Conservation (phyloP, 2,888 invertebrate genomes). For the Drosophila recens region DNA sequence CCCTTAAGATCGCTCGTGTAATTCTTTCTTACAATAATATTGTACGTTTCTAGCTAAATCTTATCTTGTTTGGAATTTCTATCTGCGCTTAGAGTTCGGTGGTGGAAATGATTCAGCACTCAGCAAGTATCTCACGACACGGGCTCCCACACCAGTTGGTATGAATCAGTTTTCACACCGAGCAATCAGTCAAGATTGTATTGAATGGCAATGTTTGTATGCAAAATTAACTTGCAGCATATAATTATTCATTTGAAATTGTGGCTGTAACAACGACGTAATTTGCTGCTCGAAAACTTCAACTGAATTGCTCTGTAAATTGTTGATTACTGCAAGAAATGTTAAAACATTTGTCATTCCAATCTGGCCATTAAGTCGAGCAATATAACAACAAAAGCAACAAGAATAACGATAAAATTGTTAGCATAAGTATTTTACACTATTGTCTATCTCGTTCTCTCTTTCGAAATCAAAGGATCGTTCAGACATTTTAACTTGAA, state of each 20-base stretch:
- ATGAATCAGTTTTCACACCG: slow-evolving; percentile 27
- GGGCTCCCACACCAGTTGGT: slow-evolving; percentile 6
- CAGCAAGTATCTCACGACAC: slow-evolving; percentile 11
- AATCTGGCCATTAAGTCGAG: slow-evolving; percentile 14
- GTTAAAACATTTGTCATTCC: slow-evolving; percentile 22
- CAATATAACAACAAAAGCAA: slow-evolving; percentile 9
- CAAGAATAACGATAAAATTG: slow-evolving; percentile 14
- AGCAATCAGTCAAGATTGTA: neutral
- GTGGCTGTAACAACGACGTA: slow-evolving; percentile 5
- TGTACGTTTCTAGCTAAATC: neutral
- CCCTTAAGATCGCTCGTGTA: neutral
- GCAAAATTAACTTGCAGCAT: slow-evolving; percentile 14
- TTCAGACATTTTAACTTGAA: slow-evolving; percentile 11
- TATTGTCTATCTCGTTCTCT: slow-evolving; percentile 3
- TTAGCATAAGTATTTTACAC: neutral
- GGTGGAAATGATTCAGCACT: slow-evolving; percentile 16
- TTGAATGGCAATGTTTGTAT: slow-evolving; percentile 11
- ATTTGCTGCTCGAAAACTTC: slow-evolving; percentile 22
- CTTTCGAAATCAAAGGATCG: slow-evolving; percentile 1
- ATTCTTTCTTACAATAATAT: neutral
- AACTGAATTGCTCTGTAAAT: slow-evolving; percentile 13
- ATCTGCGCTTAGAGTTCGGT: slow-evolving; percentile 1
- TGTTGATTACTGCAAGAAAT: slow-evolving; percentile 37
- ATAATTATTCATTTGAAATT: slow-evolving; percentile 24
- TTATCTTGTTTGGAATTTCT: neutral